A percentile compares a stretch with the other conserved stretches of the same genome.
phyloP scores from a whole-genome alignment of 2,888 invertebrate species.

The Ashinkailepas kermadecensis region DNA sequence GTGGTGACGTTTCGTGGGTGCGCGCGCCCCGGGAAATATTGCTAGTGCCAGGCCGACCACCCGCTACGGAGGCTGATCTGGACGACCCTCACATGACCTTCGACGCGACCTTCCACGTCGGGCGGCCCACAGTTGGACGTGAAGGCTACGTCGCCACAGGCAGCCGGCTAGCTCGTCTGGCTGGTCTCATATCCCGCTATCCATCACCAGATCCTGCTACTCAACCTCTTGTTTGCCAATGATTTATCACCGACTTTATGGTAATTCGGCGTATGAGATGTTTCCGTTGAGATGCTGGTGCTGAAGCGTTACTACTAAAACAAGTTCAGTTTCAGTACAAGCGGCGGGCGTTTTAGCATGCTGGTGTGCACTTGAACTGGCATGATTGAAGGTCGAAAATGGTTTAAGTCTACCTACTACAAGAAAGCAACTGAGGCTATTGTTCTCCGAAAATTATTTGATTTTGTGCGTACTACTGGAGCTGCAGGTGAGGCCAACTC shows the following conservation, averaged over 20 bases:
- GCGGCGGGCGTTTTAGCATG: too few species aligned
- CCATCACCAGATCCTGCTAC: background rate
- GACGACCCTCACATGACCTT: background rate
- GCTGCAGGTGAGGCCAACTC: too few species aligned
- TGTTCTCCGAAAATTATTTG: too few species aligned
- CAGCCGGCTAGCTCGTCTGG: background rate
- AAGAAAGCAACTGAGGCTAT: too few species aligned
- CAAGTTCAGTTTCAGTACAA: too few species aligned
- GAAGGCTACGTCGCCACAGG: background rate
- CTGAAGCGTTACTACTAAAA: too few species aligned
- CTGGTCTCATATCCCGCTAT: background rate
- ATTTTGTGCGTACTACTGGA: too few species aligned
- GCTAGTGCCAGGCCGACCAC: background rate
- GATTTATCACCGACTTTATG: constrained; percentile 5
- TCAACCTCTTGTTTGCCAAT: background rate
- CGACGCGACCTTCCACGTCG: background rate
- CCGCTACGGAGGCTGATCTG: background rate
- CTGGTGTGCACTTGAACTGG: too few species aligned
- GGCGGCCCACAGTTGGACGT: background rate
- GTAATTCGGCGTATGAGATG: background rate
- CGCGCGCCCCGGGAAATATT: background rate
- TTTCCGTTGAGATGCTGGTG: background rate
- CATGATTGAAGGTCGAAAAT: too few species aligned
- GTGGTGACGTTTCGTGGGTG: too few species aligned
- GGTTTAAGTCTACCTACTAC: too few species aligned